Percentiles rank a stretch among this genome's conserved stretches.
phyloP scores from a whole-genome alignment of 2,888 invertebrate species.

The Sisyra nigra region DNA sequence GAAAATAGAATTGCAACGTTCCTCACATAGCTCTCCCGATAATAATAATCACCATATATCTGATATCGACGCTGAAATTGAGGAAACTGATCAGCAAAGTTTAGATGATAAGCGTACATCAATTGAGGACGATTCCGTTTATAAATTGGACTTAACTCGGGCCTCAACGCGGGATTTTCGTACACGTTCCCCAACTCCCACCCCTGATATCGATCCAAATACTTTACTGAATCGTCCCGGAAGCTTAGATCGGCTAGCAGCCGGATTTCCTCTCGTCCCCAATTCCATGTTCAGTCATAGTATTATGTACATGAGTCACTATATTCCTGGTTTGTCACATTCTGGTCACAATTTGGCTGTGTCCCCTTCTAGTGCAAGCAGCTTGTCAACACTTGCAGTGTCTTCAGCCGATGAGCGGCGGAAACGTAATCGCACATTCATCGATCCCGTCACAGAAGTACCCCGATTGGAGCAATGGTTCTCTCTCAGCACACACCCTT shows the following conservation, averaged over 20 bases:
- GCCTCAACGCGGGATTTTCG: slow-evolving; percentile 22
- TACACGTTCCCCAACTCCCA: slow-evolving; percentile 17
- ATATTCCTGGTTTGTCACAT: slow-evolving; percentile 49
- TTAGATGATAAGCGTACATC: slow-evolving; percentile 27
- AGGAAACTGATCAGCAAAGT: slow-evolving; percentile 36
- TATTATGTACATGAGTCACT: slow-evolving; percentile 86
- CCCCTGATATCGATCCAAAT: slow-evolving; percentile 14
- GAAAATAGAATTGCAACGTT: slow-evolving; percentile 24
- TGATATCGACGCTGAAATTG: slow-evolving; percentile 31
- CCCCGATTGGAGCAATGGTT: slow-evolving; percentile 92
- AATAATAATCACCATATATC: slow-evolving; percentile 37
- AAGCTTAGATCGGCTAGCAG: slow-evolving; percentile 27
- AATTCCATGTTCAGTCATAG: slow-evolving; percentile 81
- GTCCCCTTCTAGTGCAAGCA: not conserved
- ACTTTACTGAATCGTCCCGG: slow-evolving; percentile 19
- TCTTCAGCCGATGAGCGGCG: slow-evolving; percentile 69
- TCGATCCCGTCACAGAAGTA: slow-evolving; percentile 97
- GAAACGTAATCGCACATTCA: slow-evolving; percentile 94
- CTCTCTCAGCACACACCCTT: slow-evolving; percentile 94
- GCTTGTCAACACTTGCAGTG: slow-evolving; percentile 37
- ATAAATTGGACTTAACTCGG: slow-evolving; percentile 24
- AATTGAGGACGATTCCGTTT: slow-evolving; percentile 20
- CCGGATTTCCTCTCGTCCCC: slow-evolving; percentile 62
- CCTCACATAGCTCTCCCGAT: slow-evolving; percentile 36
- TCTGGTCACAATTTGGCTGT: slow-evolving; percentile 24